Evolutionary conservation across 2,888 invertebrate species (phyloP), one percentile per base, ranked within the genome.

Genomic region (Keiferia lycopersicella): DNA sequence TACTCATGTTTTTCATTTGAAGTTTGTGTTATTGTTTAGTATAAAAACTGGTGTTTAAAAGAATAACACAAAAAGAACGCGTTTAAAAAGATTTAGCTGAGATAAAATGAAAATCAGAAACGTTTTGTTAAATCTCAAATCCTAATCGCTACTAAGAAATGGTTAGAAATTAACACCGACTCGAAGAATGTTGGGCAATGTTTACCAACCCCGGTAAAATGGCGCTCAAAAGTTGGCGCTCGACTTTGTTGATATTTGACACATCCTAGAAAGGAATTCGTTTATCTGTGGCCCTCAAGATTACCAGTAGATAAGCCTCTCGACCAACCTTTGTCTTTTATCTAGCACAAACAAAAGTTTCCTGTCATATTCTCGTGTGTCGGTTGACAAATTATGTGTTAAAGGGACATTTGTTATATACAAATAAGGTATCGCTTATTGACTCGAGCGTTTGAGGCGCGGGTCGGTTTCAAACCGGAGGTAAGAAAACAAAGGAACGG

Each of bases 281-380:
- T 85, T 88, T 90, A 89, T 90, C 88, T 90, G 76, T 80, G 75
- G 76, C 77, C 76, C 74, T 70, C 68, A 67, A 82, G 86, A 83
- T 85, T 84, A 82, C 71, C 74, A 67, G 70, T 66, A 84, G 89
- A 90, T 90, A 90, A 91, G 81, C 78, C 72, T 74, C 80, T 79
- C 82, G 77, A 75, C 80, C 77, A 80, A 76, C 85, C 81, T 89
- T 91, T 89, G 88, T 90, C 79, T 83, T 80, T 88, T 90, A 90
- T 91, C 91, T 90, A 77, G 76, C 73, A 71, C 82, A 91, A 91
- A 91, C 86, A 90, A 82, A 81, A 80, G 81, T 90, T 88, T 91
- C 91, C 91, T 87, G 89, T 80, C 77, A 71, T 76, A 69, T 78
- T 75, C 72, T 72, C 74, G 74, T 72, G 69, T 73, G 65, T 59